Conservation (phyloP, 1,140 invertebrate genomes). For the Metaphire vulgaris region DNA sequence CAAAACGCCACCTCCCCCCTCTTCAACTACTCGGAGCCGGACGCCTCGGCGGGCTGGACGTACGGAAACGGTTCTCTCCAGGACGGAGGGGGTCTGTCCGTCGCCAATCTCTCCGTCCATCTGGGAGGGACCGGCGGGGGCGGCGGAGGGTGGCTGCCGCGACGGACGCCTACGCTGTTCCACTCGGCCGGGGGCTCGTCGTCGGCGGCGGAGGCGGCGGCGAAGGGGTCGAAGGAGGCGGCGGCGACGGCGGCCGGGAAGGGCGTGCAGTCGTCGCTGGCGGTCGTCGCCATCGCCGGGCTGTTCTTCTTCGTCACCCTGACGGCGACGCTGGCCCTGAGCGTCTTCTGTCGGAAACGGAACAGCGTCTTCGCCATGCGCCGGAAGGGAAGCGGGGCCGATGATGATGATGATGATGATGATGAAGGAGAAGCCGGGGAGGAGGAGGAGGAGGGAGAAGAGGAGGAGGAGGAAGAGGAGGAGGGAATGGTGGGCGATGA, state of each 20-base stretch:
- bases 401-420: slow-evolving; percentile 36
- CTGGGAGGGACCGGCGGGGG: background rate
- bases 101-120: background rate
- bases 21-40: background rate
- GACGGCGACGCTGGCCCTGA: slow-evolving; percentile 36
- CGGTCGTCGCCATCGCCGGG: slow-evolving; percentile 36
- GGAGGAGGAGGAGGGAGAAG: slow-evolving; percentile 40
- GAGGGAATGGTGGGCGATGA: background rate
- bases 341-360: slow-evolving; percentile 46
- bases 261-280: slow-evolving; percentile 30
- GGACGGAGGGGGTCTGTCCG: background rate
- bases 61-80: background rate
- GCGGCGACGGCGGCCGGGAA: background rate
- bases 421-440: too few relatives aligned
- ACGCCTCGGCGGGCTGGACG: background rate
- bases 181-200: background rate
- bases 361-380: slow-evolving; percentile 45
- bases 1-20: background rate
- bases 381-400: slow-evolving; percentile 37
- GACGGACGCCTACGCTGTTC: background rate
- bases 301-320: slow-evolving; percentile 43
- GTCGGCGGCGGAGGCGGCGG: too few relatives aligned
- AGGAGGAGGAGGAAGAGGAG: slow-evolving; percentile 25
- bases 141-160: background rate
- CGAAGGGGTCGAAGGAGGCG: background rate